Evolutionary conservation across 1,140 invertebrate species (phyloP).

Genomic region (Tetramorium alpestre): DNA sequence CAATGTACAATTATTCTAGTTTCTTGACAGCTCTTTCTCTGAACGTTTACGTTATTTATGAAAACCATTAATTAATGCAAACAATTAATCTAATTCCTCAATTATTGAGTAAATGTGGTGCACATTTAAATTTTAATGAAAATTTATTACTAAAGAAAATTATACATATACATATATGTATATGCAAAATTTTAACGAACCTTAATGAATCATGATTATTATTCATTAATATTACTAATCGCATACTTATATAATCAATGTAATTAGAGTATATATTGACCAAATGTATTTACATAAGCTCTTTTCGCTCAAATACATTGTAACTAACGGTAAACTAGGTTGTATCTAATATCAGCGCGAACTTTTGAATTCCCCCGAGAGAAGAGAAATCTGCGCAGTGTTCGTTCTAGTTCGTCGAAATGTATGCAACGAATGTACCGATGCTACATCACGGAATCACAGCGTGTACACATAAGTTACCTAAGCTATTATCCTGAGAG

Average conservation of each 20-base stretch:
- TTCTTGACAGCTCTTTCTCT: slow-evolving; percentile 28
- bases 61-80: slow-evolving; percentile 19
- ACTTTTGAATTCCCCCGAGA: slow-evolving; percentile 66
- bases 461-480: neutral
- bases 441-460: slow-evolving; percentile 3
- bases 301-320: slow-evolving; percentile 6
- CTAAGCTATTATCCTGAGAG: neutral
- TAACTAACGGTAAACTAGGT: slow-evolving; percentile 22
- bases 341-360: slow-evolving; percentile 38
- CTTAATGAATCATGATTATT: slow-evolving; percentile 14
- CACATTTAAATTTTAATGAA: slow-evolving; percentile 27
- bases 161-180: neutral
- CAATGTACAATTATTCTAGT: slow-evolving; percentile 34
- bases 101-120: slow-evolving; percentile 22
- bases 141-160: slow-evolving; percentile 17
- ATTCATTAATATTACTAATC: neutral
- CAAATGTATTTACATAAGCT: neutral
- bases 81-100: slow-evolving; percentile 33
- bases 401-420: slow-evolving; percentile 61
- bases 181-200: neutral
- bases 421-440: slow-evolving; percentile 2
- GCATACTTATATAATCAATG: neutral
- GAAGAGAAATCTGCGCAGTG: slow-evolving; percentile 60
- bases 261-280: neutral
- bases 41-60: neutral